Evolutionary conservation across 2,888 invertebrate genomes (phyloP).

Genomic region (Chrysolina oricalcia): DNA sequence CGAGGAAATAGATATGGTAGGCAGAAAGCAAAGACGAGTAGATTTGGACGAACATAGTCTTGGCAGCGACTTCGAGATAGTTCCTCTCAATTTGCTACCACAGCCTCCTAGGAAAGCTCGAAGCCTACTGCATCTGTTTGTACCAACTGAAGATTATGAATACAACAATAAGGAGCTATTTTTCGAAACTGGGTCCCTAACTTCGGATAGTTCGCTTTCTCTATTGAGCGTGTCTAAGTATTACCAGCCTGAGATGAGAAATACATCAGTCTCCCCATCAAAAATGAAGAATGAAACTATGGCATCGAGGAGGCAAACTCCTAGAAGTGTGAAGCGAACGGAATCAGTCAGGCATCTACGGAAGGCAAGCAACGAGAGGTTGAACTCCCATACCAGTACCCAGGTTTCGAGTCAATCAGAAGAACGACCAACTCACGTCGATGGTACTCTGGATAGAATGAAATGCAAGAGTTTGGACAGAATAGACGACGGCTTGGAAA

Average conservation of each 20-base stretch:
- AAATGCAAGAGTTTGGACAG: constrained; percentile 84
- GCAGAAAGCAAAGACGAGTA: constrained; percentile 65
- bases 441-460: constrained; percentile 50
- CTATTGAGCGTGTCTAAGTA: constrained; percentile 78
- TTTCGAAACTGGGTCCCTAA: constrained; percentile 76
- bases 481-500: constrained; percentile 81
- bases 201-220: constrained; percentile 82
- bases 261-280: constrained; percentile 69
- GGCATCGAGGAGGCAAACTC: constrained; percentile 37
- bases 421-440: constrained; percentile 47
- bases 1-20: constrained; percentile 64
- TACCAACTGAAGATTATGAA: constrained; percentile 76
- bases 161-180: constrained; percentile 73
- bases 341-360: constrained; percentile 58
- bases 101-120: constrained; percentile 86
- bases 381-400: constrained; percentile 50
- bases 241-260: constrained; percentile 43
- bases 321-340: constrained; percentile 56
- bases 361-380: constrained; percentile 38
- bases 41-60: constrained; percentile 74
- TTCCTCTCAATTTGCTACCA: constrained; percentile 85
- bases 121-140: constrained; percentile 81
- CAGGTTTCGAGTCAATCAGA: constrained; percentile 49
- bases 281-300: constrained; percentile 35
- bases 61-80: constrained; percentile 78